phyloP scores from a whole-genome alignment of 1,140 invertebrate genomes.

The Hestina assimilis region DNA sequence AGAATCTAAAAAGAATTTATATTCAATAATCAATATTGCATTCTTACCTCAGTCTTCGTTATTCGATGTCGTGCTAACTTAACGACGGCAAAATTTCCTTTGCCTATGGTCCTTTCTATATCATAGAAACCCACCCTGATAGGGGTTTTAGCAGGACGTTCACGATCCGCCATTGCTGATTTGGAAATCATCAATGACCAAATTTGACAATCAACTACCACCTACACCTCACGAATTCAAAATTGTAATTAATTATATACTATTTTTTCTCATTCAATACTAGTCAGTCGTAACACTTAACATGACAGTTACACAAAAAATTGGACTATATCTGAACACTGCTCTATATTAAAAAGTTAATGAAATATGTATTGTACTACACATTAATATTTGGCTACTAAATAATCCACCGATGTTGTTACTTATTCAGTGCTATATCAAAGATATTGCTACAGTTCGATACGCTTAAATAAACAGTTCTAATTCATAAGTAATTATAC shows the following conservation, averaged over 20 bases:
- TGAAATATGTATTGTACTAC: slow-evolving; percentile 19
- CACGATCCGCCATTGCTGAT: slow-evolving; percentile 79
- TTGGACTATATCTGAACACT: slow-evolving; percentile 27
- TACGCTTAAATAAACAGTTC: slow-evolving; percentile 28
- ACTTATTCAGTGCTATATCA: slow-evolving; percentile 44
- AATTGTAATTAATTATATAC: slow-evolving; percentile 26
- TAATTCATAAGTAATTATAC: slow-evolving; percentile 12
- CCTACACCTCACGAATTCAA: slow-evolving; percentile 46
- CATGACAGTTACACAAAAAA: slow-evolving; percentile 25
- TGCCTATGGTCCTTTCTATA: slow-evolving; percentile 97
- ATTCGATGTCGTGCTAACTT: slow-evolving; percentile 98
- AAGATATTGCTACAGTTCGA: slow-evolving; percentile 38
- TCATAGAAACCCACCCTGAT: slow-evolving; percentile 98
- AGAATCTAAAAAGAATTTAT: neutral
- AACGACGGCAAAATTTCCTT: slow-evolving; percentile 99
- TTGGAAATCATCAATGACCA: slow-evolving; percentile 58
- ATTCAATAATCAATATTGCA: neutral
- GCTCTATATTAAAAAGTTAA: slow-evolving; percentile 29
- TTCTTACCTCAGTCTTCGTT: slow-evolving; percentile 96
- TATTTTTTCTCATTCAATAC: slow-evolving; percentile 21
- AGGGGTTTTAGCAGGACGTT: slow-evolving; percentile 83
- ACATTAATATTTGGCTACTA: slow-evolving; percentile 35
- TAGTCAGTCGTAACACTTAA: slow-evolving; percentile 42
- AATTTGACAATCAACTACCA: slow-evolving; percentile 47
- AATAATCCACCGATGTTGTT: slow-evolving; percentile 31